Evolutionary conservation across 2,113 vertebrate genomes (phyloP), one percentile per base, ranked within the genome.

Genomic region (Sebastes fasciatus): DNA sequence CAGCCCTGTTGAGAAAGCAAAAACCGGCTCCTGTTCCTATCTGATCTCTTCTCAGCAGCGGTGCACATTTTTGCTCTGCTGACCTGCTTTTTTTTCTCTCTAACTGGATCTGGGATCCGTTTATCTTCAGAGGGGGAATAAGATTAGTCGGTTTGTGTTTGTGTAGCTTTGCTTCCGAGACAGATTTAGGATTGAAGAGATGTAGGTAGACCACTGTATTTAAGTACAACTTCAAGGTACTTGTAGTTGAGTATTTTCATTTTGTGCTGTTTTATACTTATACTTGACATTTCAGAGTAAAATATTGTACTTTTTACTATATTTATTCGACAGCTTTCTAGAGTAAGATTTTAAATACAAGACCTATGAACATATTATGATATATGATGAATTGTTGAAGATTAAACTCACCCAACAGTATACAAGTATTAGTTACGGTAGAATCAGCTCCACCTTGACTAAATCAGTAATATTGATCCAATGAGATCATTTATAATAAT

Each of bases 1-100:
- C 94, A 91, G 89, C 51, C 40, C 84, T 70, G 90, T 90, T 80
- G 89, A 87, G 83, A 83, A 62, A 74, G 77, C 77, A 82, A 66
- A 83, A 80, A 80, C 40, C 70, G 13, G 76, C 58, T 71, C 60
- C 67, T 52, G 73, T 52, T 89, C 79, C 55, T 81, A 70, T 89
- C 82, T 85, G 73, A 86, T 89, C 62, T 82, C 74, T 49, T 60
- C 70, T 72, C 74, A 83, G 83, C 84, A 16, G 45, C 12, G 62
- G 73, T 42, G 68, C 77, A 64, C 61, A n/a, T 61, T 68, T 71
- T 68, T 71, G 62, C 85, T 84, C 67, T 83, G 86, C 87, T 91
- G 91, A 92, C 89, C 89, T 88, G 84, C 79, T 84, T 87, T 75
- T 58, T 26, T 4, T 19, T 13, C 10, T 16, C 45, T 52, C 46